Evolutionary conservation across 1,140 invertebrate genomes (phyloP).

Genomic region (Leptoteleia sp.): DNA sequence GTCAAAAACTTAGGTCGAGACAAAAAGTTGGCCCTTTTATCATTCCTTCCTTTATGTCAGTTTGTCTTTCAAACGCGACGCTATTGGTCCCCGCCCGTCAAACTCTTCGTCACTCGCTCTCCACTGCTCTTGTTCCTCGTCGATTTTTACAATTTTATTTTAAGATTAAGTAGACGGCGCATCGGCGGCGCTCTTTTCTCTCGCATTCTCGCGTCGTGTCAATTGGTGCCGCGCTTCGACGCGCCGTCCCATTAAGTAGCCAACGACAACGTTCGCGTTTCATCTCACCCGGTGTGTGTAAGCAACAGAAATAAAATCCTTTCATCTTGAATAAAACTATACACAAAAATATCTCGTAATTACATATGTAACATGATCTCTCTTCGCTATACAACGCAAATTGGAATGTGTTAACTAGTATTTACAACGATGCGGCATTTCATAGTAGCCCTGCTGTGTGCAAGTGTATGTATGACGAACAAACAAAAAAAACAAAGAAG

Average conservation of each 20-base stretch:
- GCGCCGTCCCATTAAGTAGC: slow-evolving; percentile 72
- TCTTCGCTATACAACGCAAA: slow-evolving; percentile 78
- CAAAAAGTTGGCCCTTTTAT: slow-evolving; percentile 13
- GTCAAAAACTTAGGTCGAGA: slow-evolving; percentile 25
- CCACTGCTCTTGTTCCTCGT: slow-evolving; percentile 16
- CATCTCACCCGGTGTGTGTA: slow-evolving; percentile 69
- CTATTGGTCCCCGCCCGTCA: background rate
- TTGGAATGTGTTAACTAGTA: slow-evolving; percentile 81
- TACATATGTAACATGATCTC: slow-evolving; percentile 80
- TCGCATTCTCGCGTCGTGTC: background rate
- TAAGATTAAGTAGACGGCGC: slow-evolving; percentile 54
- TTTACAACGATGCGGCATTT: slow-evolving; percentile 76
- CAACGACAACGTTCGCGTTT: slow-evolving; percentile 68
- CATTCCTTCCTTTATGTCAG: background rate
- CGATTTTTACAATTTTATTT: slow-evolving; percentile 43
- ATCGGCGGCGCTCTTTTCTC: slow-evolving; percentile 9
- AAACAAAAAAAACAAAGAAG: slow-evolving; percentile 15
- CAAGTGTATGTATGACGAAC: slow-evolving; percentile 71
- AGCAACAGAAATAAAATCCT: slow-evolving; percentile 79
- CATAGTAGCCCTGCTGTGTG: slow-evolving; percentile 79
- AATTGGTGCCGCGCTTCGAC: background rate
- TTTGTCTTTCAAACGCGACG: slow-evolving; percentile 7
- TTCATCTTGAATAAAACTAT: slow-evolving; percentile 80
- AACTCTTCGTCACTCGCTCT: background rate
- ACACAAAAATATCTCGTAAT: slow-evolving; percentile 80